Evolutionary conservation across 1,140 invertebrate species (phyloP).

Genomic region (Solenopsis fugax): DNA sequence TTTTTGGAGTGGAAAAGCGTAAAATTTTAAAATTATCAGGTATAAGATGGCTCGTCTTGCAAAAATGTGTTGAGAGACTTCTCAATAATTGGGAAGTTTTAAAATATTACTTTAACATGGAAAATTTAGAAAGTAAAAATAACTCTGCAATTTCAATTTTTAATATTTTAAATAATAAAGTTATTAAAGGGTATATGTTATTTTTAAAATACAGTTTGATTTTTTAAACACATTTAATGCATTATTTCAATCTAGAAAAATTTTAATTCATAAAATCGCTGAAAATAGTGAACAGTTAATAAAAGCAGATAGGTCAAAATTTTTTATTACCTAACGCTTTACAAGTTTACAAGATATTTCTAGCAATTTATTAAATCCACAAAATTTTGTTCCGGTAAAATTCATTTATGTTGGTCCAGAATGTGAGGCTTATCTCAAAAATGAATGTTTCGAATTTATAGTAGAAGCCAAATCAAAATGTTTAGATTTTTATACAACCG

Average conservation of each 20-base stretch:
- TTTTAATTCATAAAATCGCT: slow-evolving; percentile 46
- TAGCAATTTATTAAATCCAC: background rate
- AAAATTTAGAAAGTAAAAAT: background rate
- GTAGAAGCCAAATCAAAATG: slow-evolving; percentile 8
- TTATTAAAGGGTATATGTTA: background rate
- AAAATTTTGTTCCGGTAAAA: slow-evolving; percentile 15
- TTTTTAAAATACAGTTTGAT: background rate
- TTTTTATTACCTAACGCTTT: background rate
- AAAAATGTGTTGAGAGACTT: background rate
- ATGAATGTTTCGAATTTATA: background rate
- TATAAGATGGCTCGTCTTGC: slow-evolving; percentile 13
- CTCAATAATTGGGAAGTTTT: background rate
- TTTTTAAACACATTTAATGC: slow-evolving; percentile 21
- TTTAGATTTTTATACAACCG: slow-evolving; percentile 44
- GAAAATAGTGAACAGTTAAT: slow-evolving; percentile 37
- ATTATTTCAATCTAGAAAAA: slow-evolving; percentile 12
- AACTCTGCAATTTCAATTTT: no score
- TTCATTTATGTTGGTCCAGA: slow-evolving; percentile 21
- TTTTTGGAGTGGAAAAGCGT: background rate
- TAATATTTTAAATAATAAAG: no score
- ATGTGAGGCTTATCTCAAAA: slow-evolving; percentile 3
- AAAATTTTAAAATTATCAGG: slow-evolving; percentile 23
- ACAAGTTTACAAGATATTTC: slow-evolving; percentile 27
- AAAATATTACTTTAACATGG: background rate
- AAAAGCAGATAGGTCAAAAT: slow-evolving; percentile 34